Percentiles rank a stretch among this genome's conserved stretches.
phyloP scores from a whole-genome alignment of 1,140 invertebrate species.

The Pseudomyrmex sp. region DNA sequence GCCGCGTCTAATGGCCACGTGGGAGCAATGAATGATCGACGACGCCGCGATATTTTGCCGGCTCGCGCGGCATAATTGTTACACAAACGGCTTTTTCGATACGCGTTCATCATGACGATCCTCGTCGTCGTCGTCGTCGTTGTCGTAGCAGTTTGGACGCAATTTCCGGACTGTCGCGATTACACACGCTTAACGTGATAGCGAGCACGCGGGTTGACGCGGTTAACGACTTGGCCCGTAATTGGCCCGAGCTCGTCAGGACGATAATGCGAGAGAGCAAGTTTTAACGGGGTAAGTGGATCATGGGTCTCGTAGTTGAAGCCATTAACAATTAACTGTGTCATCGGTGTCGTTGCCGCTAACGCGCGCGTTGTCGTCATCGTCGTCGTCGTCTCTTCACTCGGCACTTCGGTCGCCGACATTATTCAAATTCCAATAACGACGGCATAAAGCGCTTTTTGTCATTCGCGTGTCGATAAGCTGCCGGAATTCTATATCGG shows the following conservation, averaged over 20 bases:
- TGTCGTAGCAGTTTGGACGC: constrained; percentile 42
- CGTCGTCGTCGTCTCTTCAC: constrained; percentile 22
- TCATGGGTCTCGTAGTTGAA: constrained; percentile 68
- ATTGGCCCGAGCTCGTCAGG: constrained; percentile 54
- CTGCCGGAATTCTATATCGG: background rate
- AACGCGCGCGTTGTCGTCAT: background rate
- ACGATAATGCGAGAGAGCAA: constrained; percentile 69
- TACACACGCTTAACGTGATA: constrained; percentile 26
- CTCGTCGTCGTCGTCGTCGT: background rate
- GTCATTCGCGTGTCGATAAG: background rate
- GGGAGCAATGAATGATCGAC: constrained; percentile 43
- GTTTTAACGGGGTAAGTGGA: constrained; percentile 76
- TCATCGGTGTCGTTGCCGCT: constrained; percentile 43
- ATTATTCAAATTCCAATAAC: constrained; percentile 30
- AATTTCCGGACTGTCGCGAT: constrained; percentile 52
- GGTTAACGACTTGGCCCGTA: constrained; percentile 66
- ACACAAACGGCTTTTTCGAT: background rate
- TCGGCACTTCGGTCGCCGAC: no score
- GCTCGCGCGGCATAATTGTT: constrained; percentile 44
- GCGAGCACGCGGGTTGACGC: constrained; percentile 17
- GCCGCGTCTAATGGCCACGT: background rate
- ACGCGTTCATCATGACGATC: background rate
- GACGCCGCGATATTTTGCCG: constrained; percentile 46
- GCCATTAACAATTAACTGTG: constrained; percentile 70
- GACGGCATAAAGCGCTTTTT: background rate